A percentile compares a stretch with the other conserved stretches of the same genome.
These are phyloP conservation scores for Phrynosoma platyrhinos DNA, from an alignment of 2,113 vertebrate genomes.

Conservation along the genomic window DNA sequence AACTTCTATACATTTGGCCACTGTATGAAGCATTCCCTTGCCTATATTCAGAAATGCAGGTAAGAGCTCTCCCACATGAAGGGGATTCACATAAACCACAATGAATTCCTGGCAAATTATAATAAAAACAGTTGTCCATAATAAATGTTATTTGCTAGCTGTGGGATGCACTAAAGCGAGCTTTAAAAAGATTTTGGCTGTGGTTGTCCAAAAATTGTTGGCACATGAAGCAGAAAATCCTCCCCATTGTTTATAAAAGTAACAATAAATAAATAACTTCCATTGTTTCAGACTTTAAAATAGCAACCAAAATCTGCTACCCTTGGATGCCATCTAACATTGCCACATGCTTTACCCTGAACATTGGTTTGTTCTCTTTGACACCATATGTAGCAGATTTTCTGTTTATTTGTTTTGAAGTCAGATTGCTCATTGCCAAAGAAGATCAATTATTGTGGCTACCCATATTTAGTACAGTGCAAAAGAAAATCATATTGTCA, in stretches of 20 bases:
- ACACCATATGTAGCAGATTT: not conserved
- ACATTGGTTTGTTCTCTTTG: not conserved
- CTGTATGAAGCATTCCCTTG: not conserved
- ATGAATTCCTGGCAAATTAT: too few species aligned
- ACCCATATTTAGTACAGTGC: not conserved
- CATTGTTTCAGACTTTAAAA: not conserved
- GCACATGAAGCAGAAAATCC: not conserved
- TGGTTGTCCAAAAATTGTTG: not conserved
- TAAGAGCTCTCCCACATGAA: too few species aligned
- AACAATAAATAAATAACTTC: too few species aligned
- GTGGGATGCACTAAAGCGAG: not conserved
- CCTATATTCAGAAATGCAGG: too few species aligned
- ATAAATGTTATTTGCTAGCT: not conserved
- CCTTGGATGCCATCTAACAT: not conserved
- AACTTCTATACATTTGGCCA: not conserved
- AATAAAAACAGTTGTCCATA: not conserved
- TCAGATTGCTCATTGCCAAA: not conserved
- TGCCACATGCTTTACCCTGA: not conserved
- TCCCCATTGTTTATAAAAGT: too few species aligned
- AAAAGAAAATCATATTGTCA: not conserved
- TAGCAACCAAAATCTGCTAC: not conserved
- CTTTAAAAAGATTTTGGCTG: not conserved
- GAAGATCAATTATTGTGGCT: not conserved
- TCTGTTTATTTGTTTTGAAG: not conserved
- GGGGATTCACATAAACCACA: not conserved